These are phyloP conservation scores for Pachyramphus minor DNA, from an alignment of 2,113 vertebrate species.

Conservation along the genomic window DNA sequence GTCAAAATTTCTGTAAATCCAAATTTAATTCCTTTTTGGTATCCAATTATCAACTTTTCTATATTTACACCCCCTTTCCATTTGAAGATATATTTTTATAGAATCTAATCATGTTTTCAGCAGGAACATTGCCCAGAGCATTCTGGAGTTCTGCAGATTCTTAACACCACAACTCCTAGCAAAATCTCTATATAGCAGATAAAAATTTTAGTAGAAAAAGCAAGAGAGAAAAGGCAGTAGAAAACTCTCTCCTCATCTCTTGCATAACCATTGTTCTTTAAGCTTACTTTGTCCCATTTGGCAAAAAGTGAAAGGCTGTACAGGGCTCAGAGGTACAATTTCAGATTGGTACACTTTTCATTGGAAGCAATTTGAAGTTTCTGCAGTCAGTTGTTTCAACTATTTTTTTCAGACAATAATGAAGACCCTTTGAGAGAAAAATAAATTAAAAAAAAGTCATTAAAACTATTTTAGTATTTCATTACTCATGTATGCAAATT, in stretches of 20 bases:
- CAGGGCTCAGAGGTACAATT: neutral
- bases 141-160: slow-evolving; percentile 34
- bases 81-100: slow-evolving; percentile 34
- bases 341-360: neutral
- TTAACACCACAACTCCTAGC: slow-evolving; percentile 17
- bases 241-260: neutral
- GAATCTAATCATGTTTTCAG: slow-evolving; percentile 21
- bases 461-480: neutral
- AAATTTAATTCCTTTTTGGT: neutral
- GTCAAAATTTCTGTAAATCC: neutral
- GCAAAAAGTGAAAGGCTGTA: neutral
- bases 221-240: neutral
- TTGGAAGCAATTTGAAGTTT: neutral
- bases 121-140: slow-evolving; percentile 16
- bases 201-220: neutral
- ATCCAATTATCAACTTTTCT: slow-evolving; percentile 8
- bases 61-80: neutral
- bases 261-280: neutral
- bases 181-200: neutral
- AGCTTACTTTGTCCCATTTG: neutral
- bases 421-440: neutral
- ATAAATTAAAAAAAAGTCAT: neutral
- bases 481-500: neutral
- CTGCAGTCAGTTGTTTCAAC: neutral
- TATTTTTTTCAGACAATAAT: neutral